Percentiles rank a stretch among this genome's conserved stretches.
phyloP scores from a whole-genome alignment of 2,797 vertebrate species.

The Botia almorhae region DNA sequence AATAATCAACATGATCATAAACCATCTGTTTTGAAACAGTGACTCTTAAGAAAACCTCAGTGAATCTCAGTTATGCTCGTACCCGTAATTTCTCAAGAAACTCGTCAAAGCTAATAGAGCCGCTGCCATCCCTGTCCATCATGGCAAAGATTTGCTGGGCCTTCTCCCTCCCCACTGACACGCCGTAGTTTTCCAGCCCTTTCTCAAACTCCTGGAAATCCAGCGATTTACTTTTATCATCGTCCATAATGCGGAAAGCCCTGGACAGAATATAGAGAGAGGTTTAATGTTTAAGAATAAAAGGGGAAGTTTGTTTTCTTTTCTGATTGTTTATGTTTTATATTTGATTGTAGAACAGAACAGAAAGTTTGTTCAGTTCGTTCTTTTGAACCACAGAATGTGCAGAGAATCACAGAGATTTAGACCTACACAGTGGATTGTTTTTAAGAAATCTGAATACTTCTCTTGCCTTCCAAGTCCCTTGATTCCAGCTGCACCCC shows the following conservation, averaged over 20 bases:
- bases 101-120: slow-evolving; percentile 75
- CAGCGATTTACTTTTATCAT: slow-evolving; percentile 69
- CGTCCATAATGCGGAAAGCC: slow-evolving; percentile 75
- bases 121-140: slow-evolving; percentile 73
- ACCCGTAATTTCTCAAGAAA: slow-evolving; percentile 76
- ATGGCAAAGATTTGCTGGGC: slow-evolving; percentile 63
- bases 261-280: slow-evolving; percentile 39
- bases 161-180: slow-evolving; percentile 64
- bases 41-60: no score
- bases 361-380: background rate
- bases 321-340: no score
- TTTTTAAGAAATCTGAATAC: background rate
- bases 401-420: background rate
- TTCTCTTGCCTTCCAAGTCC: slow-evolving; percentile 70
- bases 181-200: slow-evolving; percentile 70
- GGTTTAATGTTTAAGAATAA: background rate
- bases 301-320: no score
- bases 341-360: background rate
- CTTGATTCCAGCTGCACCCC: slow-evolving; percentile 73
- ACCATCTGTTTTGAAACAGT: no score
- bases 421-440: background rate
- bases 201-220: slow-evolving; percentile 71
- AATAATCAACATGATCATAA: no score
- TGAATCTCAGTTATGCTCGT: slow-evolving; percentile 42
- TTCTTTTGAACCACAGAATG: background rate